phyloP scores from a whole-genome alignment of 35 echinoderm and acorn worm species.

The Lytechinus pictus region DNA sequence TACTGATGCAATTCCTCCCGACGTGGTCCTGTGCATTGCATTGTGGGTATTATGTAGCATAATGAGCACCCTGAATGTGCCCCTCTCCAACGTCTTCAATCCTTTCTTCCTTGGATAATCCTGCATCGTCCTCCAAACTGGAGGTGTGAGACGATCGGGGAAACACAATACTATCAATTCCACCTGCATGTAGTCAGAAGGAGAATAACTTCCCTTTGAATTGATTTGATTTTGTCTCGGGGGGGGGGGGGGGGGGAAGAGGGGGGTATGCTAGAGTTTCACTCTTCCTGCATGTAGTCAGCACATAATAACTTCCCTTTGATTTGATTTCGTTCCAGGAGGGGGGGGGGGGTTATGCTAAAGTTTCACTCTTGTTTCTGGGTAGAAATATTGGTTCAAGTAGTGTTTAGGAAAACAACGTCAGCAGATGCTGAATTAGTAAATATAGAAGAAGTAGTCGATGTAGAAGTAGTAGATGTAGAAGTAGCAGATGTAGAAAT shows the following conservation, averaged over 20 bases:
- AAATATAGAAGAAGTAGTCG: no score
- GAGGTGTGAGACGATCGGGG: neutral
- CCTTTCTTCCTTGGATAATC: neutral
- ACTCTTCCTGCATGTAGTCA: no score
- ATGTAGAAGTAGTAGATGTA: no score
- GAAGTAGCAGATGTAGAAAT: no score
- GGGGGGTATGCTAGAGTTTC: neutral
- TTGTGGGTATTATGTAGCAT: neutral
- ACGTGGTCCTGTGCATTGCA: neutral
- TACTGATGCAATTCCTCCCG: neutral
- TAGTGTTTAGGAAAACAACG: no score
- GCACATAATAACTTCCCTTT: no score
- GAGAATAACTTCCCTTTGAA: neutral
- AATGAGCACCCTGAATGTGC: neutral
- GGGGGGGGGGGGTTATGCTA: no score
- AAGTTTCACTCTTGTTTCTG: no score
- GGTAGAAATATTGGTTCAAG: no score
- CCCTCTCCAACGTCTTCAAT: neutral
- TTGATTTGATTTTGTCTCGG: neutral
- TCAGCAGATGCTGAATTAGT: no score
- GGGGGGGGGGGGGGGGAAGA: neutral
- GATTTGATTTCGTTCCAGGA: no score
- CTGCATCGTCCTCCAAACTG: neutral
- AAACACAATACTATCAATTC: neutral
- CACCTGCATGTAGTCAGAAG: neutral